Percentiles rank a stretch among this genome's conserved stretches.
phyloP scores from a whole-genome alignment of 2,113 vertebrate genomes.

The Rana temporaria region DNA sequence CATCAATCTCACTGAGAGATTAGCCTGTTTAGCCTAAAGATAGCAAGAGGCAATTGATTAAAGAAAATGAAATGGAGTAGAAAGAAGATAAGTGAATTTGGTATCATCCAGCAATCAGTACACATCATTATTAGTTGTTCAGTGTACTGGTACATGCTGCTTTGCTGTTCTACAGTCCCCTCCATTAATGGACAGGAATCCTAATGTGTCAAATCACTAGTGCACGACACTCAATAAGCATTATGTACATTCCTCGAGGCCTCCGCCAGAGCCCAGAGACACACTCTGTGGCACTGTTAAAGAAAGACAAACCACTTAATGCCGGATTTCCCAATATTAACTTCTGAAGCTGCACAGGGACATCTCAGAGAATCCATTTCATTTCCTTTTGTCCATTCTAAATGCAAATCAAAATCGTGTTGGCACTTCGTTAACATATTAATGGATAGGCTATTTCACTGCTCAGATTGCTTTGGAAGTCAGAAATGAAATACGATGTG shows the following conservation, averaged over 20 bases:
- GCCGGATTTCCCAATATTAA: constrained; percentile 51
- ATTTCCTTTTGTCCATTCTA: constrained; percentile 74
- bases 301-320: constrained; percentile 18
- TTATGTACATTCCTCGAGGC: constrained; percentile 19
- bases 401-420: constrained; percentile 80
- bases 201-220: constrained; percentile 1
- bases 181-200: constrained; percentile 31
- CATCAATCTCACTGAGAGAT: too few species aligned
- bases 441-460: constrained; percentile 72
- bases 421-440: constrained; percentile 76
- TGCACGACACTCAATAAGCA: constrained; percentile 43
- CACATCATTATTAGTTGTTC: constrained; percentile 19
- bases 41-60: neutral
- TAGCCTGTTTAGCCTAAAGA: neutral
- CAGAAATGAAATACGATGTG: constrained; percentile 70
- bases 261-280: constrained; percentile 21
- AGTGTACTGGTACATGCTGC: neutral
- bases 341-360: constrained; percentile 56
- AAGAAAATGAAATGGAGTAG: neutral
- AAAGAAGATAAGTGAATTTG: neutral
- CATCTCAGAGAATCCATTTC: constrained; percentile 68
- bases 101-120: constrained; percentile 9
- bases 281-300: constrained; percentile 5
- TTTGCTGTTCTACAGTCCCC: constrained; percentile 19
- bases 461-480: constrained; percentile 74